Base-by-base conservation (phyloP, 1,140 invertebrate species). In the Notospermus geniculatus region DNA sequence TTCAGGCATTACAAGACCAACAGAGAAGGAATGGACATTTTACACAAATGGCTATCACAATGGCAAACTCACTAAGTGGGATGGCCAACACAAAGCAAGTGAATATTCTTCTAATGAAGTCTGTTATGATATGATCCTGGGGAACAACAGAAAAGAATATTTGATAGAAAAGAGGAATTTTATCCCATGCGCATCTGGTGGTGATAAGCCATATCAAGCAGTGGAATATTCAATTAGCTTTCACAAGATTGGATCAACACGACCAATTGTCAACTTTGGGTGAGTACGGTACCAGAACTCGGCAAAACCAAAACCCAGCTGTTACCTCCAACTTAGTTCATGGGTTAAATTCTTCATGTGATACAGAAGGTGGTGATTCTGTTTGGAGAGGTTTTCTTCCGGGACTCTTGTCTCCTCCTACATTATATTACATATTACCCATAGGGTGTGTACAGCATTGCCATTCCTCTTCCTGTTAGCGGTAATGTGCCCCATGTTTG, bases 191-290 rank as follows among this genome's bases (percentile, higher is more conserved):
- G 69, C 71, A 15, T 70, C 72, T 28, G 62, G 64, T 11, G 73
- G 73, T 28, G 73, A 75, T 43, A 75, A 75, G 50, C 65, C 27
- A 27, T 75, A 75, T 45, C 72, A 71, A 57, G 70, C 66, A 25
- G 64, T 67, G 22, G 73, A 75, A 59, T 73, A 74, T 52, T 73
- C 69, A 29, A 59, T 66, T 5, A 59, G 57, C 52, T 75, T 75
- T 54, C 65, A 74, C 52, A 69, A 62, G 29, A 30, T 28, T 4
- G 70, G 70, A 2, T 67, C 62, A 11, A 61, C 65, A 4, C 59
- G 63, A 19, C 66, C 70, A 19, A 1, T 66, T 1, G 54, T 65
- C 27, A 64, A 67, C 45, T 75, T 73, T 57, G 67, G 71, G 70
- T 74, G 64, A 64, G 32, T 36, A 15, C 5, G 5, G 4, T 36